Base-by-base conservation (phyloP, 1,140 invertebrate genomes). In the Muscidifurax raptorellus region DNA sequence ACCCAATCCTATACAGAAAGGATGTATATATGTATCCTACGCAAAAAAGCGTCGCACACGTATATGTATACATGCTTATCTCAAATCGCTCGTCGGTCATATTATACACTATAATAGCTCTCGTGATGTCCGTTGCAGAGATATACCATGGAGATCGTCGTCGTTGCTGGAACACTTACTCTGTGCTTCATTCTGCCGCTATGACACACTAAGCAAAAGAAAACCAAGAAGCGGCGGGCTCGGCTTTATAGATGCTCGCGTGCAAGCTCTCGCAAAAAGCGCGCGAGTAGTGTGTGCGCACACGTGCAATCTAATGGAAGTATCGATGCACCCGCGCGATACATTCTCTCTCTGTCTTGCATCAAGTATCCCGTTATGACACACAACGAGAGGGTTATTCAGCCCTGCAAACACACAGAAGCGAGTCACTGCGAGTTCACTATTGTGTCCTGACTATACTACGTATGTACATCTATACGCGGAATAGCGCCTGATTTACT, bases 141-240 rank as follows among this genome's bases (percentile, higher is more conserved):
- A 69, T n/a, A 69, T 12, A 3, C 27, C n/a, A 64, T 64, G n/a
- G 18, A 64, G 59, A 22, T 69, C 25, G 66, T 69, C n/a, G 28
- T 69, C 66, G 66, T 30, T 10, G 27, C 27, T 13, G 67, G 66
- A 64, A 85, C 86, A 86, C 85, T 88, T 88, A 88, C 87, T 88
- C 88, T 88, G 71, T 85, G 75, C 74, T 87, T 85, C 87, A 87
- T 87, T 85, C 82, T 87, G 52, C 44, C 44, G 44, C 52, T 6
- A 6, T 4, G 6, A 85, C 72, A 86, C 83, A 82, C 86, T 83
- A 80, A 71, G 80, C 75, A 87, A 87, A 83, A 78, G 81, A 86
- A 88, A 40, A 40, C 36, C 36, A 40, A 40, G 36, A 40, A 40
- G 36, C 36, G 36, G 36, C 36, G 36, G 36, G 4, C 36, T 40